phyloP scores from a whole-genome alignment of 92 coral and sea anemone genomes.

The Nematostella vectensis region DNA sequence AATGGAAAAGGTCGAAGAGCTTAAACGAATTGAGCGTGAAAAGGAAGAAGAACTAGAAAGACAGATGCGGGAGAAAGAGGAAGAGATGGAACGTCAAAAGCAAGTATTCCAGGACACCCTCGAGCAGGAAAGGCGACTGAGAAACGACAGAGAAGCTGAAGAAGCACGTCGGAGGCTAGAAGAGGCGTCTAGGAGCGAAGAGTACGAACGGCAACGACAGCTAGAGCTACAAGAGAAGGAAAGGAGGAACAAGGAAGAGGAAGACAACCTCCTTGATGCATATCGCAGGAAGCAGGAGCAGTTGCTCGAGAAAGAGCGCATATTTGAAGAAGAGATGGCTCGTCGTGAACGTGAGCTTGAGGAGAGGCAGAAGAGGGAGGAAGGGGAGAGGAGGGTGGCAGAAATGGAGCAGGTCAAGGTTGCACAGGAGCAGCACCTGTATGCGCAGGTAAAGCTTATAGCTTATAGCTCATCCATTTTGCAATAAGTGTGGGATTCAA shows the following conservation, averaged over 20 bases:
- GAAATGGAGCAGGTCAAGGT: slow-evolving; percentile 23
- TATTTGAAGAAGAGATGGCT: slow-evolving; percentile 84
- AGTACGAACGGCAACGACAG: slow-evolving; percentile 27
- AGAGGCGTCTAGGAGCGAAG: slow-evolving; percentile 34
- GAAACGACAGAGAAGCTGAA: slow-evolving; percentile 50
- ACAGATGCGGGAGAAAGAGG: slow-evolving; percentile 72
- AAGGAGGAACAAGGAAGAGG: slow-evolving; percentile 72
- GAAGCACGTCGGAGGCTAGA: slow-evolving; percentile 47
- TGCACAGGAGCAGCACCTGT: slow-evolving; percentile 35
- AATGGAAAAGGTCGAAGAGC: slow-evolving; percentile 12
- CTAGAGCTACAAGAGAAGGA: slow-evolving; percentile 40
- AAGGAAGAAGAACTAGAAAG: slow-evolving; percentile 65
- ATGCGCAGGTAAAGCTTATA: slow-evolving; percentile 11
- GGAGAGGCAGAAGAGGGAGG: slow-evolving; percentile 26
- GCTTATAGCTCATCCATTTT: too few relatives aligned
- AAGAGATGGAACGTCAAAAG: slow-evolving; percentile 64
- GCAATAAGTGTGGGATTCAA: too few relatives aligned
- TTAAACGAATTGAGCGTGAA: slow-evolving; percentile 37
- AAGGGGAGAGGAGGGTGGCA: slow-evolving; percentile 38
- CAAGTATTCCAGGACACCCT: slow-evolving; percentile 51
- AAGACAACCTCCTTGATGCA: slow-evolving; percentile 79
- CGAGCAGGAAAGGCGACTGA: slow-evolving; percentile 43
- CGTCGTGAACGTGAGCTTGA: slow-evolving; percentile 80
- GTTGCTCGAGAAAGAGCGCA: slow-evolving; percentile 76
- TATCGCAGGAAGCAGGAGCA: slow-evolving; percentile 86